Conservation (phyloP, 2,888 invertebrate genomes). For the Spilosoma lubricipeda region DNA sequence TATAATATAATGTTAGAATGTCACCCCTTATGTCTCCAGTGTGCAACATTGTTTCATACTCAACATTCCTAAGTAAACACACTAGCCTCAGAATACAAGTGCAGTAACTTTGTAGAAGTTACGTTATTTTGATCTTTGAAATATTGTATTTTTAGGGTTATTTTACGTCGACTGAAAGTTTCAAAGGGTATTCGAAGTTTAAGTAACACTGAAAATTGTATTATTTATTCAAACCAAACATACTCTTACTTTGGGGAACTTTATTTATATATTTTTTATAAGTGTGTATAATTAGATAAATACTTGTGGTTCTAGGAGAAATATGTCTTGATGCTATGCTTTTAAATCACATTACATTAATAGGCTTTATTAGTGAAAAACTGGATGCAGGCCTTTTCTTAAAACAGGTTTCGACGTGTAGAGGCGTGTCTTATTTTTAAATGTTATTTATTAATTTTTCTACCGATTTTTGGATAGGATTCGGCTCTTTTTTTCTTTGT, state of each 20-base stretch:
- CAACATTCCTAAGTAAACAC: not conserved
- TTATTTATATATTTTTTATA: not conserved
- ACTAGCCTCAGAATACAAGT: too few species aligned
- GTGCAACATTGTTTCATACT: conserved; percentile 3
- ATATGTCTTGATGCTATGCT: not conserved
- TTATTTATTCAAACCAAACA: not conserved
- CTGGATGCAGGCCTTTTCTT: too few species aligned
- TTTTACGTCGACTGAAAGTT: not conserved
- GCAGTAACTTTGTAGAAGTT: not conserved
- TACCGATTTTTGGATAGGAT: not conserved
- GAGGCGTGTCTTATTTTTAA: not conserved
- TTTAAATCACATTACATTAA: not conserved
- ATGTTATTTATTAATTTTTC: not conserved
- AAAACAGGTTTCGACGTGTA: too few species aligned
- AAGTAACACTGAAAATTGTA: not conserved
- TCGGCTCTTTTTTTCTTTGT: not conserved
- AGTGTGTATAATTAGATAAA: not conserved
- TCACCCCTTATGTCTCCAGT: not conserved
- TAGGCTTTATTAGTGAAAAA: too few species aligned
- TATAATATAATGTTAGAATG: not conserved
- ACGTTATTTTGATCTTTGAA: not conserved
- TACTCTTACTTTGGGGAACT: not conserved
- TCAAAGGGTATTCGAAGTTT: not conserved
- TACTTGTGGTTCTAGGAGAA: not conserved
- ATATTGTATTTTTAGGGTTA: not conserved